These are phyloP conservation scores for Lepidotrigona ventralis DNA, from an alignment of 1,140 invertebrate species.

Conservation along the genomic window DNA sequence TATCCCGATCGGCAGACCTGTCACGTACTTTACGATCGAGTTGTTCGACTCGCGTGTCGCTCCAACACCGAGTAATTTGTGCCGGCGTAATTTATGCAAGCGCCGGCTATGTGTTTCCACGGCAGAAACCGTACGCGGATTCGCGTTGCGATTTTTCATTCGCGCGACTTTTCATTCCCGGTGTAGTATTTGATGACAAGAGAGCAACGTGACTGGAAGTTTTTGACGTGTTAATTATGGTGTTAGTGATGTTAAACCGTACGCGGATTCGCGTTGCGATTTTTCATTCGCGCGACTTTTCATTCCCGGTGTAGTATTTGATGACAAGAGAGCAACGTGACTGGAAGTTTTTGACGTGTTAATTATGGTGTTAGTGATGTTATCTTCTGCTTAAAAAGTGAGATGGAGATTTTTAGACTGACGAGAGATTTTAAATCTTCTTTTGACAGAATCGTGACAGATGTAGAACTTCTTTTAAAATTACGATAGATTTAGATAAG, in stretches of 20 bases:
- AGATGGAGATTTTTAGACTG: no score
- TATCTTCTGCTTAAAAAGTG: no score
- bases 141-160: conserved; percentile 8
- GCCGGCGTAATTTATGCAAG: conserved; percentile 16
- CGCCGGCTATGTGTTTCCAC: conserved; percentile 22
- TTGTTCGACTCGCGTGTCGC: no score
- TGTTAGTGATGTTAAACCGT: no score
- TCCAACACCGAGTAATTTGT: conserved; percentile 5
- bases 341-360: neutral
- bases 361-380: no score
- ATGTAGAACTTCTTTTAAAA: no score
- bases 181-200: neutral
- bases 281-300: conserved; percentile 12
- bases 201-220: neutral
- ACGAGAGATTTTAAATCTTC: no score
- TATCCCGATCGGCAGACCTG: neutral
- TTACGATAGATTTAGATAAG: no score
- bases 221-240: neutral
- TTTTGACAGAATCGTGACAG: no score
- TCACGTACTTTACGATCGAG: neutral
- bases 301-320: neutral
- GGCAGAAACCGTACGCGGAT: neutral
- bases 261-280: neutral
- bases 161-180: conserved; percentile 12
- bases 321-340: neutral